These are phyloP conservation scores for Sebastes goodei DNA, from an alignment of 2,797 vertebrate species.

Conservation along the genomic window DNA sequence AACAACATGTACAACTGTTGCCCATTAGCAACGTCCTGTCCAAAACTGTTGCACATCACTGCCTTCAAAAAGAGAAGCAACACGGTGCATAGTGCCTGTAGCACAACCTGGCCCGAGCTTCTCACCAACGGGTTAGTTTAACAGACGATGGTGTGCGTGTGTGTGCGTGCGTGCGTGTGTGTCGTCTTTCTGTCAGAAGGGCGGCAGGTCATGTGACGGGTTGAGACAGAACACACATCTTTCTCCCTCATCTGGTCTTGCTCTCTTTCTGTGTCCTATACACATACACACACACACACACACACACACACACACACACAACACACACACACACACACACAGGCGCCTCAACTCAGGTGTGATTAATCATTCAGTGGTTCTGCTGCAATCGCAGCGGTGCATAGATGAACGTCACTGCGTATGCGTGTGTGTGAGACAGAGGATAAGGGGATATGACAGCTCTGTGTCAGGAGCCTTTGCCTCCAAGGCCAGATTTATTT, in stretches of 20 bases:
- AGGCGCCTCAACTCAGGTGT: conserved; percentile 30
- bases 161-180: neutral
- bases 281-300: neutral
- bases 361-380: conserved; percentile 55
- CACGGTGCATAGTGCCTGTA: neutral
- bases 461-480: conserved; percentile 59
- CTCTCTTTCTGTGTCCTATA: neutral
- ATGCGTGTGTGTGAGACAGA: conserved; percentile 7
- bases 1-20: conserved; percentile 19
- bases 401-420: conserved; percentile 13
- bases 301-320: neutral
- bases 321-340: neutral
- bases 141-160: neutral
- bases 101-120: neutral
- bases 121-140: neutral
- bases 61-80: conserved; percentile 19
- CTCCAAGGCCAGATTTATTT: conserved; percentile 67
- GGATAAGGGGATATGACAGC: conserved; percentile 56
- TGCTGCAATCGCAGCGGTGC: conserved; percentile 13
- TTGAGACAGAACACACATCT: conserved; percentile 19
- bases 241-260: neutral
- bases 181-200: neutral
- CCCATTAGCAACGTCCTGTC: conserved; percentile 21
- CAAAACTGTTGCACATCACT: conserved; percentile 21
- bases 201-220: conserved; percentile 9